These are phyloP conservation scores for Polypterus senegalus DNA, from an alignment of 2,113 vertebrate species.

Conservation along the genomic window DNA sequence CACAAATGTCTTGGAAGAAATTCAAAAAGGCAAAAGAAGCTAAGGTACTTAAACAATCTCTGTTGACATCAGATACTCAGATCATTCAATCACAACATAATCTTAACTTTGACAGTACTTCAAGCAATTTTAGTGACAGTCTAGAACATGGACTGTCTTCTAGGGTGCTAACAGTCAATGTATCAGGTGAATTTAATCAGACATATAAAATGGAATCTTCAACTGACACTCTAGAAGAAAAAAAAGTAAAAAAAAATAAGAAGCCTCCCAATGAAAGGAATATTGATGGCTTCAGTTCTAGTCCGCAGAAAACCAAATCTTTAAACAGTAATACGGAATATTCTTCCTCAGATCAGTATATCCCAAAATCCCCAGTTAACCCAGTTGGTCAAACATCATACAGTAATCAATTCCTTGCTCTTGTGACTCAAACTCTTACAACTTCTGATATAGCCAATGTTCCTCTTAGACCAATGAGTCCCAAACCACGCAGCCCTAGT, in stretches of 20 bases:
- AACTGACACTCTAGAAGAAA: conserved; percentile 21
- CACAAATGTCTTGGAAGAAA: conserved; percentile 48
- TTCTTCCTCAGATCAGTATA: conserved; percentile 28
- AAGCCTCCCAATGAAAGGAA: conserved; percentile 31
- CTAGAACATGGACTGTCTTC: conserved; percentile 21
- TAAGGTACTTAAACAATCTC: conserved; percentile 37
- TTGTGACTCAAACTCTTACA: conserved; percentile 31
- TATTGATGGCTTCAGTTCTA: conserved; percentile 22
- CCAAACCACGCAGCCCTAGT: conserved; percentile 60
- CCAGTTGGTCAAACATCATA: conserved; percentile 19
- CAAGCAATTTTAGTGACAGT: conserved; percentile 13
- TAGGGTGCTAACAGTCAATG: conserved; percentile 22
- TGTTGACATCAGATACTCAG: conserved; percentile 24
- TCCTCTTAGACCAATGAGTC: conserved; percentile 65
- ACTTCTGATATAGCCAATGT: conserved; percentile 31
- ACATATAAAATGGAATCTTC: conserved; percentile 4
- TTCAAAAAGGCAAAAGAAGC: conserved; percentile 44
- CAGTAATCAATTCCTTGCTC: conserved; percentile 8
- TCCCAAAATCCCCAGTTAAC: conserved; percentile 29
- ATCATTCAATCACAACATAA: conserved; percentile 3
- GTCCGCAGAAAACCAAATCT: conserved; percentile 23
- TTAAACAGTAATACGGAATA: conserved; percentile 23
- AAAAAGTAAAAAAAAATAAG: conserved; percentile 39
- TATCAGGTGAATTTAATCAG: conserved; percentile 26
- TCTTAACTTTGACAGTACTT: conserved; percentile 2